Conservation (phyloP, 2,888 invertebrate genomes). For the Crioceris asparagi region DNA sequence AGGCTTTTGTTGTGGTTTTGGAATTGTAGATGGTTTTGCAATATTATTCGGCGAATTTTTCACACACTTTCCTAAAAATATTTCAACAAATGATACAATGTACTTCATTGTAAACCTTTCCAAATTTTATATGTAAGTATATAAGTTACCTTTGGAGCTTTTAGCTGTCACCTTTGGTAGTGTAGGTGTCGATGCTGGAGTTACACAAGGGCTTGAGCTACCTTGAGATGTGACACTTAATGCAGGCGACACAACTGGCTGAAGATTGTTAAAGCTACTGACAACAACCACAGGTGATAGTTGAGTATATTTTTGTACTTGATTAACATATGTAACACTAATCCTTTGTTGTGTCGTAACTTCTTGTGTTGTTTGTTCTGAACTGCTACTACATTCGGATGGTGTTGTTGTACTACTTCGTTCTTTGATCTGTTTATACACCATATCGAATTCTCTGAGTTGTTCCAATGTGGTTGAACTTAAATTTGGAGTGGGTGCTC, state of each 20-base stretch:
- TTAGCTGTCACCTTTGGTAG: slow-evolving; percentile 28
- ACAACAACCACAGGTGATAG: slow-evolving; percentile 45
- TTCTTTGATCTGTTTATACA: slow-evolving; percentile 70
- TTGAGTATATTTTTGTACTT: slow-evolving; percentile 38
- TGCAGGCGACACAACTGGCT: slow-evolving; percentile 45
- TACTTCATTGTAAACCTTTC: not conserved
- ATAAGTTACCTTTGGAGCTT: slow-evolving; percentile 29
- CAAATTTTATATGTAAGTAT: not conserved
- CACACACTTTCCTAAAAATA: slow-evolving; percentile 49
- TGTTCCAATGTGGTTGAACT: slow-evolving; percentile 70
- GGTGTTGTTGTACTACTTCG: slow-evolving; percentile 49
- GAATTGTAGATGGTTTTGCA: slow-evolving; percentile 52
- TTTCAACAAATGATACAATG: not conserved
- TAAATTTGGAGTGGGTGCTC: slow-evolving; percentile 49
- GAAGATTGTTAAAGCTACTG: slow-evolving; percentile 42
- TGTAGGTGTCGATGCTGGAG: slow-evolving; percentile 42
- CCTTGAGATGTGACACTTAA: slow-evolving; percentile 47
- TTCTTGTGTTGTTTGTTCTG: slow-evolving; percentile 27
- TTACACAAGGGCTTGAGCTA: slow-evolving; percentile 47
- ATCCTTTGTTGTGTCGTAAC: slow-evolving; percentile 37
- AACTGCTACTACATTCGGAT: slow-evolving; percentile 21
- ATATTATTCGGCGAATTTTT: slow-evolving; percentile 45
- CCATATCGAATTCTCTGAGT: slow-evolving; percentile 68
- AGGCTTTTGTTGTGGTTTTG: slow-evolving; percentile 60
- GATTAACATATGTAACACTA: slow-evolving; percentile 45